Percentiles rank a stretch among this genome's conserved stretches.
These are phyloP conservation scores for Drosophila bunnanda DNA, from an alignment of 2,888 invertebrate genomes.

Conservation along the genomic window DNA sequence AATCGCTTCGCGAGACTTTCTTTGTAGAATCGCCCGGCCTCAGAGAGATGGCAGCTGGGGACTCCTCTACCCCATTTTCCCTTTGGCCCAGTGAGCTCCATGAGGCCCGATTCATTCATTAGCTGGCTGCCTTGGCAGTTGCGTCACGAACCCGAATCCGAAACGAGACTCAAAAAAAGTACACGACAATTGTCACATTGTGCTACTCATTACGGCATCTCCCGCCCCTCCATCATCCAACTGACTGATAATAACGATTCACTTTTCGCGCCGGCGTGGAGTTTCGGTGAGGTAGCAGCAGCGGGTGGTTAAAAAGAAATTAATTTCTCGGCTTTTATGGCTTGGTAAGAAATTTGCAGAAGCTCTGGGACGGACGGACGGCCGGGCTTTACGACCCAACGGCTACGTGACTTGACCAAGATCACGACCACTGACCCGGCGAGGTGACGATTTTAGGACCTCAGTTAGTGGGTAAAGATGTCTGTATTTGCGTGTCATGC, in stretches of 20 bases:
- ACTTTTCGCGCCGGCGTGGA: slow-evolving; percentile 36
- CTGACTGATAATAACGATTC: slow-evolving; percentile 38
- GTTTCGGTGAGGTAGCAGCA: slow-evolving; percentile 11
- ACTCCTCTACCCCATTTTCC: neutral
- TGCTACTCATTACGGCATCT: slow-evolving; percentile 60
- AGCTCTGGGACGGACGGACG: slow-evolving; percentile 23
- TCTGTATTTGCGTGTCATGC: slow-evolving; percentile 7
- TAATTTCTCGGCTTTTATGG: slow-evolving; percentile 38
- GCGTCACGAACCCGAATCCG: slow-evolving; percentile 38
- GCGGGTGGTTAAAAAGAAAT: slow-evolving; percentile 46
- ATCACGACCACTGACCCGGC: slow-evolving; percentile 46
- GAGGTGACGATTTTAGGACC: slow-evolving; percentile 35
- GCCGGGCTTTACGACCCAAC: slow-evolving; percentile 32
- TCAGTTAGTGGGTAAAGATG: slow-evolving; percentile 9
- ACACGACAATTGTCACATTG: slow-evolving; percentile 74
- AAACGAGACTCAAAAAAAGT: slow-evolving; percentile 46
- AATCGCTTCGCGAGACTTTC: slow-evolving; percentile 38
- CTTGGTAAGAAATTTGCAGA: slow-evolving; percentile 33
- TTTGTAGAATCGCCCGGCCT: slow-evolving; percentile 33
- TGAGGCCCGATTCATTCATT: slow-evolving; percentile 39
- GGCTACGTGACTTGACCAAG: slow-evolving; percentile 37
- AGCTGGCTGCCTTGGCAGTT: slow-evolving; percentile 27
- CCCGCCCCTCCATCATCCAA: slow-evolving; percentile 38
- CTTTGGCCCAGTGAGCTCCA: slow-evolving; percentile 34
- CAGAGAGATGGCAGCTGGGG: slow-evolving; percentile 1